These are phyloP conservation scores for Manis javanica DNA, from an alignment of 2,797 vertebrate species.

Conservation along the genomic window DNA sequence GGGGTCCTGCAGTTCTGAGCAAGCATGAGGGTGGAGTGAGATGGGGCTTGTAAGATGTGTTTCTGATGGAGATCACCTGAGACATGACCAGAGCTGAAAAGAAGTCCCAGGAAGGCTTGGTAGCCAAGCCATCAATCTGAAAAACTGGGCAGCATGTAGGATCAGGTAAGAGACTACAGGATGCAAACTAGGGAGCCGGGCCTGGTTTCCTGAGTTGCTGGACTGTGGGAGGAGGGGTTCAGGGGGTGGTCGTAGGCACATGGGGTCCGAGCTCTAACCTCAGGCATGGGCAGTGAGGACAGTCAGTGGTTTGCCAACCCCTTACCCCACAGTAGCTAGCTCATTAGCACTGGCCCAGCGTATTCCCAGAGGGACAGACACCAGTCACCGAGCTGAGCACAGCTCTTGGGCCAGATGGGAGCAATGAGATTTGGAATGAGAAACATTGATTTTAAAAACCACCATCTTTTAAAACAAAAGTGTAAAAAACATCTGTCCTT, in stretches of 20 bases:
- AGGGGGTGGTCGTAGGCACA: accelerated
- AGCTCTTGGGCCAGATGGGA: neutral
- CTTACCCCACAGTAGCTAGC: accelerated
- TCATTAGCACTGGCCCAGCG: neutral
- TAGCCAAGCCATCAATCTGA: neutral
- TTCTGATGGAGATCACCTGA: neutral
- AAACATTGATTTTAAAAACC: neutral
- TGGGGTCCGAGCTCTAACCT: accelerated
- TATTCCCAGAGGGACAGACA: neutral
- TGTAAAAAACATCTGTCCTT: neutral
- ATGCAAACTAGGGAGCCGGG: neutral
- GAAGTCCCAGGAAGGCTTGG: neutral
- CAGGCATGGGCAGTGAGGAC: neutral
- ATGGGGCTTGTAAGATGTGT: neutral
- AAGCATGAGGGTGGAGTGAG: neutral
- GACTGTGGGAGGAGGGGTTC: no score
- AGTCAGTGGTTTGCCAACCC: neutral
- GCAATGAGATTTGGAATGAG: neutral
- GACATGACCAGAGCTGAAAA: neutral
- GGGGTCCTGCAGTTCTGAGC: neutral
- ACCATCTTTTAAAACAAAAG: no score
- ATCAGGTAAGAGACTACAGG: neutral
- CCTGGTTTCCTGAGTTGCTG: neutral
- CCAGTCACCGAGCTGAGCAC: neutral
- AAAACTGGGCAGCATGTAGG: neutral